Percentiles rank a stretch among this genome's conserved stretches.
phyloP scores from a whole-genome alignment of 1,140 invertebrate genomes.

The Rhizoglyphus robini region DNA sequence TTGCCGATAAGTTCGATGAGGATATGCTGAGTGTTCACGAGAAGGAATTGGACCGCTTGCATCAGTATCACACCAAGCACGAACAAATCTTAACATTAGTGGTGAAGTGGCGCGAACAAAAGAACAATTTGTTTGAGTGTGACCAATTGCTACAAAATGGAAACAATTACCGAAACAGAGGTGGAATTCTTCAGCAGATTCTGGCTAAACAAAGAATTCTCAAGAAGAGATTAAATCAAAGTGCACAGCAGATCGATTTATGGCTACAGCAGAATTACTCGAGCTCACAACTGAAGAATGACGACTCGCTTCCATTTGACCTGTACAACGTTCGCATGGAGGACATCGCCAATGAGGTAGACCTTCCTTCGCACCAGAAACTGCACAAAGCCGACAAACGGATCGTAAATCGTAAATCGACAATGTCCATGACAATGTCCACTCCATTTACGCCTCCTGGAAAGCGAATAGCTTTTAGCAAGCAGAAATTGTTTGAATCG shows the following conservation, averaged over 20 bases:
- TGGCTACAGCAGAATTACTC: too few relatives aligned
- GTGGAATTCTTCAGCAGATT: constrained; percentile 1
- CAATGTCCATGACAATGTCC: too few relatives aligned
- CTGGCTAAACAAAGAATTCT: background rate
- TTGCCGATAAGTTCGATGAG: background rate
- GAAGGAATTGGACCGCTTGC: background rate
- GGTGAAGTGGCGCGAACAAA: background rate
- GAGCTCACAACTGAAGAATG: too few relatives aligned
- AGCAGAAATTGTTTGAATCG: too few relatives aligned
- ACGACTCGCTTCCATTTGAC: background rate
- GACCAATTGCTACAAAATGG: background rate
- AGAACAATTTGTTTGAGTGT: background rate
- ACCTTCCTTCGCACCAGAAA: background rate
- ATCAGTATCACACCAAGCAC: background rate
- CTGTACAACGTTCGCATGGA: background rate
- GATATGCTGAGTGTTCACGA: background rate
- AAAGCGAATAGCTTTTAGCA: too few relatives aligned
- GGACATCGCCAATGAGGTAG: background rate
- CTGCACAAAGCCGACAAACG: too few relatives aligned
- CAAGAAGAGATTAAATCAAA: background rate
- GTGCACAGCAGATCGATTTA: too few relatives aligned
- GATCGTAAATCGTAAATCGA: too few relatives aligned
- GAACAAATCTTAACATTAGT: background rate
- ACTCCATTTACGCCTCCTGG: too few relatives aligned
- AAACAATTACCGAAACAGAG: background rate